Evolutionary conservation across 2,797 vertebrate genomes (phyloP), one percentile per base, ranked within the genome.

Genomic region (Varecia variegata): DNA sequence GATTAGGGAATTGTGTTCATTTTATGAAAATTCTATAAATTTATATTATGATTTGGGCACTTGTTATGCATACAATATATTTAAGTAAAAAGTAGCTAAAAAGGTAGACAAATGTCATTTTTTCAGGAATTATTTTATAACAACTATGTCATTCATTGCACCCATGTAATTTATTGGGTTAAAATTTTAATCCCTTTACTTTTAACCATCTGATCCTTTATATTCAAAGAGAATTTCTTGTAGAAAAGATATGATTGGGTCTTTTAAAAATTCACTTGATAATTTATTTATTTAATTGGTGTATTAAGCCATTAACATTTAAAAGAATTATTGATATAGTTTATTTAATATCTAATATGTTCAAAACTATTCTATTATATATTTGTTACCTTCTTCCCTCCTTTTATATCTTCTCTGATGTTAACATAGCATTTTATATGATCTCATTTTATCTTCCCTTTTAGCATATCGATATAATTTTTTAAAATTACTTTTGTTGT

Each of bases 1-100:
- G 23, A 89, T 21, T 32, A 52, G 62, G 91, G 23, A 83, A 60
- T 10, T 40, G 40, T 21, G 21, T 10, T 93, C n/a, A 88, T 80
- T 88, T 88, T 88, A 47, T 73, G 65, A 88, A 79, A 83, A 68
- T n/a, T 93, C 47, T 91, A 67, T 15, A 74, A 95, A 67, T 43
- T 7, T 68, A 38, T 23, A 70, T 79, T 43, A 79, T 60, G 35
- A 84, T 54, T 21, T 50, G 58, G 80, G 7, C 5, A 50, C 14
- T 90, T 54, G 43, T 30, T 60, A 21, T n/a, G 17, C 32, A n/a
- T n/a, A n/a, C n/a, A 20, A n/a, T 65, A 65, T 65, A 35, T 32
- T n/a, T 65, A 62, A 32, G 32, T 62, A 65, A 65, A 65, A 65
- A n/a, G 62, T 9, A 62, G n/a, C 30, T 54, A 15, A 54, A 30